Evolutionary conservation across 2,888 invertebrate genomes (phyloP), one percentile per base, ranked within the genome.

Genomic region (Aleiodes alternator): DNA sequence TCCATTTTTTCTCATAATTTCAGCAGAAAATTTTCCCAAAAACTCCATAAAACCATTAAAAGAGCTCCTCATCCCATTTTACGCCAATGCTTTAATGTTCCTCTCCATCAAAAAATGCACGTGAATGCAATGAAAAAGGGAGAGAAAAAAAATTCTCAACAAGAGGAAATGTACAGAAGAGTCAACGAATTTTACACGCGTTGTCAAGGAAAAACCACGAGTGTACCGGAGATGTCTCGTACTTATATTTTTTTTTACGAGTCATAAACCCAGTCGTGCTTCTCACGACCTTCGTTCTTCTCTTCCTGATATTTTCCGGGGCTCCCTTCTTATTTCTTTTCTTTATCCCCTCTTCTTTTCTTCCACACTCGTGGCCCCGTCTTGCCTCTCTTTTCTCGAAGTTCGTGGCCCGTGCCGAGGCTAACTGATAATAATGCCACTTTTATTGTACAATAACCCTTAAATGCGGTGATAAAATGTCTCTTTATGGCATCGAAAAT

Each of bases 381-480:
- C 79, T 68, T 16, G 70, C 31, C 14, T 12, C 72, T 31, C 11
- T 43, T 43, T 43, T 43, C 9, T 66, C 64, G 68, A 53, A 72
- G 69, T 74, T 56, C 34, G 57, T 71, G 72, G 72, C 83, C 84
- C 80, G 78, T 83, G 83, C 81, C 80, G 79, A 80, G 77, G 81
- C 84, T 89, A 89, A 89, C 87, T 89, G 89, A 89, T 89, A 89
- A 88, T 89, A 89, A 89, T 87, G 84, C 87, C 85, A 84, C 86
- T 87, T 89, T 89, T 89, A 89, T 89, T 87, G 87, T 88, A 87
- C 89, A 86, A 88, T 89, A 89, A 89, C 87, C 88, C 87, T 89
- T 87, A 87, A 88, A 88, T 86, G 86, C 80, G 83, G 80, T 86
- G 85, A 88, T 89, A 89, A 89, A 89, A 87, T 84, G 82, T 72